A percentile compares a stretch with the other conserved stretches of the same genome.
These are phyloP conservation scores for Xylota sylvarum DNA, from an alignment of 2,888 invertebrate genomes.

Conservation along the genomic window DNA sequence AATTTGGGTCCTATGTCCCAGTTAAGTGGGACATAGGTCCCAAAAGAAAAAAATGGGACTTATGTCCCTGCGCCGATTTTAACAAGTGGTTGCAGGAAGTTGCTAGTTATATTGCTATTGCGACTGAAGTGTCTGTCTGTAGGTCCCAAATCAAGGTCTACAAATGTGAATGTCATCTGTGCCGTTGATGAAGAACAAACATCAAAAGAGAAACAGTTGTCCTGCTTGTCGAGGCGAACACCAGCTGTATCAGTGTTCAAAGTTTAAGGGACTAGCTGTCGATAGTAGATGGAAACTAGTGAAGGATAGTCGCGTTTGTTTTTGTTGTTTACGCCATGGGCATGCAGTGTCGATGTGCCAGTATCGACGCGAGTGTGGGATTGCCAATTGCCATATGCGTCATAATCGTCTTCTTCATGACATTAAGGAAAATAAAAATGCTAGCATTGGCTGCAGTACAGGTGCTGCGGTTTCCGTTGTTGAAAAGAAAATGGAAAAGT, in stretches of 20 bases:
- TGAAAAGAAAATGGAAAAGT: not conserved
- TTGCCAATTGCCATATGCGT: slow-evolving; percentile 6
- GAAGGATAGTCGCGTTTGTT: slow-evolving; percentile 24
- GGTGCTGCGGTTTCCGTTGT: slow-evolving; percentile 5
- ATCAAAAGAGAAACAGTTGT: not conserved
- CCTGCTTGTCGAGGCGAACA: slow-evolving; percentile 2
- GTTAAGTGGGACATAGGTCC: no score
- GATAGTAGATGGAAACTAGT: slow-evolving; percentile 8
- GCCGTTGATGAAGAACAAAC: slow-evolving; percentile 4
- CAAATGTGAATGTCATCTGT: not conserved
- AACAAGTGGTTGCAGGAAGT: no score
- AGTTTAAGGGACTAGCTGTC: slow-evolving; percentile 12
- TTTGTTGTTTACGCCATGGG: slow-evolving; percentile 13
- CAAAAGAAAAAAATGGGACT: no score
- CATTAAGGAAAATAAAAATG: slow-evolving; percentile 5
- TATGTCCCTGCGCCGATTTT: no score
- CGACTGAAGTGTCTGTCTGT: no score
- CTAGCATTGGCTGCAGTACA: not conserved
- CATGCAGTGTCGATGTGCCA: slow-evolving; percentile 1
- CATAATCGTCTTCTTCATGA: slow-evolving; percentile 36
- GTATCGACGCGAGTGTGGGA: slow-evolving; percentile 13
- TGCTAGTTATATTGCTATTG: no score
- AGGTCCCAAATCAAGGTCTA: no score
- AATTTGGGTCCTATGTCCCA: no score
- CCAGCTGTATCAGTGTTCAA: slow-evolving; percentile 14